These are phyloP conservation scores for Magallana ariakensis DNA, from an alignment of 1,140 invertebrate genomes.

Conservation along the genomic window DNA sequence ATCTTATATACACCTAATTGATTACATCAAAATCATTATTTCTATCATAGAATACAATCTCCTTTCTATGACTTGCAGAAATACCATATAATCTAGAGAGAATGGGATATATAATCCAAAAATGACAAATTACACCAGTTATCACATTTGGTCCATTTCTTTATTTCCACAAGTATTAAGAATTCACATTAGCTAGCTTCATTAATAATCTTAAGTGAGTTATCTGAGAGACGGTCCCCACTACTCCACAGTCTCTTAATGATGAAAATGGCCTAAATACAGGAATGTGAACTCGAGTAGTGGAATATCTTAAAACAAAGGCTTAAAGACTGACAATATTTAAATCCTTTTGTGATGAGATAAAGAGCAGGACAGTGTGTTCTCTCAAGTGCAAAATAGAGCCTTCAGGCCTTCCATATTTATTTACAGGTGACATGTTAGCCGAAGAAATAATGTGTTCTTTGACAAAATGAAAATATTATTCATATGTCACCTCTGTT, in stretches of 20 bases:
- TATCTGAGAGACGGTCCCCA: too few relatives aligned
- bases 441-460: background rate
- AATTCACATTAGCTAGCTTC: too few relatives aligned
- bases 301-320: background rate
- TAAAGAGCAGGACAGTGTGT: constrained; percentile 1
- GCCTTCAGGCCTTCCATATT: constrained; percentile 9
- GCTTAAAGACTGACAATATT: background rate
- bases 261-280: constrained; percentile 11
- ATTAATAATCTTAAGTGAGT: too few relatives aligned
- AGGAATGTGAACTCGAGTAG: background rate
- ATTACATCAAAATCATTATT: too few relatives aligned
- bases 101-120: too few relatives aligned
- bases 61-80: too few relatives aligned
- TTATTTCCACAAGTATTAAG: too few relatives aligned
- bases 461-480: background rate
- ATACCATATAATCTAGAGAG: too few relatives aligned
- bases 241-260: background rate
- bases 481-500: background rate
- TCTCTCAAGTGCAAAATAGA: constrained; percentile 18
- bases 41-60: too few relatives aligned
- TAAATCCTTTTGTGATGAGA: constrained; percentile 15
- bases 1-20: too few relatives aligned
- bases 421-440: background rate
- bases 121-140: too few relatives aligned
- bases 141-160: too few relatives aligned